Conservation (phyloP, 2,888 invertebrate species). For the Dryococelus australis region DNA sequence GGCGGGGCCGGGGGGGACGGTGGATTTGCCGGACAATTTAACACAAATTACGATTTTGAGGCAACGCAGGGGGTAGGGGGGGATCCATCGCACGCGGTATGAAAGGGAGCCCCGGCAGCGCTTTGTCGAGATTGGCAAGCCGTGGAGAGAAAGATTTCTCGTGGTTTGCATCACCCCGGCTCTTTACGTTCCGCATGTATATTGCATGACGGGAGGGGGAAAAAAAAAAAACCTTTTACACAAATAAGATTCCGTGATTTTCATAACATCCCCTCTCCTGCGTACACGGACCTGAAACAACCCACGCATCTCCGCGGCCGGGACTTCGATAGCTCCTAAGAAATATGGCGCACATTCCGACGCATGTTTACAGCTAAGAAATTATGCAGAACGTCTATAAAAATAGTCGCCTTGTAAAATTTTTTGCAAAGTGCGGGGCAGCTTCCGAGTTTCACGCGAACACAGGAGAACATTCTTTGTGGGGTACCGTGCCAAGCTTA, state of each 20-base stretch:
- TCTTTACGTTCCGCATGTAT: not conserved
- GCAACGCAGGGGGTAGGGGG: slow-evolving; percentile 20
- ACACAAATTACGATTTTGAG: slow-evolving; percentile 42
- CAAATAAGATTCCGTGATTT: slow-evolving; percentile 16
- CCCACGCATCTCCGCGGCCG: not conserved
- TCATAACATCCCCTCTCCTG: not conserved
- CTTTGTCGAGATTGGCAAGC: slow-evolving; percentile 11
- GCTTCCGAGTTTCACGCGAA: not conserved
- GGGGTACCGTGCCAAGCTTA: too few species aligned
- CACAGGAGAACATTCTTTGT: not conserved
- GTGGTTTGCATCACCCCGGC: not conserved
- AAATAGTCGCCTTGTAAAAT: not conserved
- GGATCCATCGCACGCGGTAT: not conserved
- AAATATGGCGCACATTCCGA: not conserved
- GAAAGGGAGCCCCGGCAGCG: not conserved
- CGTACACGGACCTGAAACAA: not conserved
- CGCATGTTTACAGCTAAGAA: not conserved
- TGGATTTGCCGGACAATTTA: slow-evolving; percentile 43
- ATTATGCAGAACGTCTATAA: not conserved
- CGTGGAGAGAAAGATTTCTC: slow-evolving; percentile 22
- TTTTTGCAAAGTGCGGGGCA: not conserved
- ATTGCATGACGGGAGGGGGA: not conserved
- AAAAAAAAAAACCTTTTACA: not conserved
- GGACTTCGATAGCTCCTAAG: not conserved
- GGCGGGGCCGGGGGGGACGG: not conserved